Evolutionary conservation across 2,113 vertebrate species (phyloP), one percentile per base, ranked within the genome.

Genomic region (Scophthalmus maximus): DNA sequence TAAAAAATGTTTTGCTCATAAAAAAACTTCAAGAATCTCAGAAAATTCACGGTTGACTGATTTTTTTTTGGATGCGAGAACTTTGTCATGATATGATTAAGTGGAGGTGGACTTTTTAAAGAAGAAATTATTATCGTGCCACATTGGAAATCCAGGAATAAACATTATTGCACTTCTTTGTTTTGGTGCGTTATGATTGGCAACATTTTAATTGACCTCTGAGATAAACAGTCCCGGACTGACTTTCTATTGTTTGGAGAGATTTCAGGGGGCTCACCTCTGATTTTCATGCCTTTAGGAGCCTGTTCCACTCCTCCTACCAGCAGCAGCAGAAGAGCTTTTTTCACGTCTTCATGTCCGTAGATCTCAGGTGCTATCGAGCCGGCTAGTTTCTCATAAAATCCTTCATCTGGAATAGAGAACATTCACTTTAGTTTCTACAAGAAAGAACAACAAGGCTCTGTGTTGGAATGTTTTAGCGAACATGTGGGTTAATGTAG

Each of bases 301-400:
- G 93, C 95, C 52, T 97, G 93, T 56, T 97, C 92, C 10, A 98
- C 96, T 0, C 97, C 97, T 0, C 97, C 97, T 15, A 98, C 96
- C 68, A 98, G 90, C 38, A 97, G 85, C 29, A 98, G 92, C 14
- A 98, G 92, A 47, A 98, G 91, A 0, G 96, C 96, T 32, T 98
- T 98, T 90, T 98, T 98, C 8, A 98, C 96, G 0, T 98, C 97
- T 72, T 98, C 96, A 0, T 97, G 96, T 3, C 97, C 97, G 0
- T 95, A 98, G 70, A 98, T 98, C 91, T 98, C 97, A 0, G 97
- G 97, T 0, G 96, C 97, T 0, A 98, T 98, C 0, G 97, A 98
- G 0, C 95, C 93, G 0, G 97, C 95, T 12, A 98, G 85, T 63
- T 96, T 97, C 61, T 96, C 95, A 7, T 98, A 98, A 83, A 97